These are phyloP conservation scores for Amphipyra berbera DNA, from an alignment of 2,888 invertebrate species.

Conservation along the genomic window DNA sequence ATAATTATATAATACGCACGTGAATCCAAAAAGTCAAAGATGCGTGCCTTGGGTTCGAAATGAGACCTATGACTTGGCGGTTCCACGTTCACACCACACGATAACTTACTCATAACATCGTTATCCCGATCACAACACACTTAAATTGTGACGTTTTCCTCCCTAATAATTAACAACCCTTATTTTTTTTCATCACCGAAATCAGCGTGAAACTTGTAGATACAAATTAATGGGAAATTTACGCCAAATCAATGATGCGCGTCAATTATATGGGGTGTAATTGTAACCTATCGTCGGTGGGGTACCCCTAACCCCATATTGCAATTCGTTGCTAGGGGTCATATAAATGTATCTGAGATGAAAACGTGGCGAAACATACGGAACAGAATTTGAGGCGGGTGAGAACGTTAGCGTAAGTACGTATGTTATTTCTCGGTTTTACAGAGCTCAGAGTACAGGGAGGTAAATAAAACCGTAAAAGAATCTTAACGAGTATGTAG, in stretches of 20 bases:
- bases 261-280: constrained; percentile 27
- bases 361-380: constrained; percentile 20
- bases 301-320: constrained; percentile 12
- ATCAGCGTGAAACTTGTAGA: constrained; percentile 29
- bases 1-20: too few species aligned
- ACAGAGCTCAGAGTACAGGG: too few species aligned
- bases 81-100: too few species aligned
- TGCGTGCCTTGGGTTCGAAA: too few species aligned
- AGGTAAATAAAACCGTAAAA: too few species aligned
- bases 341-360: constrained; percentile 12
- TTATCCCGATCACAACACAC: neutral
- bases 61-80: too few species aligned
- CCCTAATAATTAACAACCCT: neutral
- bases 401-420: neutral
- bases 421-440: too few species aligned
- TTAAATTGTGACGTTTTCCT: neutral
- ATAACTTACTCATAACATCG: neutral
- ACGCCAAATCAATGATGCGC: constrained; percentile 44
- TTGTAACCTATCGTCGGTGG: constrained; percentile 29
- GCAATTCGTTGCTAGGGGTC: constrained; percentile 35
- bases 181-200: constrained; percentile 12
- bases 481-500: too few species aligned
- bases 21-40: too few species aligned
- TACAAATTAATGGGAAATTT: constrained; percentile 41
- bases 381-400: neutral